Base-by-base conservation (phyloP, 2,113 vertebrate genomes). In the Peromyscus maniculatus region DNA sequence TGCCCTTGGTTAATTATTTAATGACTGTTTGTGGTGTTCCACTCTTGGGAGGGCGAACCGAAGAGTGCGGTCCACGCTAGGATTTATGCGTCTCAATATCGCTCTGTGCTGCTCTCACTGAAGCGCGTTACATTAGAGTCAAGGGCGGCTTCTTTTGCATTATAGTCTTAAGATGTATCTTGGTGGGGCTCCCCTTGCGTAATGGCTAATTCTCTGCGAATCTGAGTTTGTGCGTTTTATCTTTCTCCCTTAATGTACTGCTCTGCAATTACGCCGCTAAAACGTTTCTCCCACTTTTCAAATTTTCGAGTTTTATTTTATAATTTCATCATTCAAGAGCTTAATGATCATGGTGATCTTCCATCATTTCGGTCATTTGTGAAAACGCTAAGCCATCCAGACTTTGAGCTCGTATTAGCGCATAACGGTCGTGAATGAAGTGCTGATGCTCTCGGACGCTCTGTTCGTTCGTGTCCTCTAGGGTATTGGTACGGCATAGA, bases 401-500 rank as follows among this genome's bases (percentile, higher is more conserved):
- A 62, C 62, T 71, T 22, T 6, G 79, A 55, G 46, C 77, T 43
- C 72, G 3, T 74, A 6, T 87, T 77, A 33, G 33, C 31, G n/a
- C 62, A 7, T 64, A 39, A 74, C 0, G 3, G 7, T 80, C 84
- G 71, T 91, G 95, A 71, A 75, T 49, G 52, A 59, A 88, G 74
- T 79, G 33, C 62, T 12, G 78, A 89, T 39, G 77, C 72, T 77
- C 86, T 93, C 91, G 66, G 78, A 74, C 49, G 39, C 24, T 19
- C 1, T 78, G 1, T 95, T 97, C 72, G 28, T 83, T 97, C 72
- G 28, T 83, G 21, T 98, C 95, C 49, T 97, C 49, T 97, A 99
- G 99, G 99, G 0, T 98, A 99, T 97, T 99, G 99, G 99, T 99
- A 99, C 88, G 99, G 99, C 55, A 99, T 99, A 49, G 99, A 99